These are phyloP conservation scores for Orthosia gracilis DNA, from an alignment of 2,888 invertebrate species.

Conservation along the genomic window DNA sequence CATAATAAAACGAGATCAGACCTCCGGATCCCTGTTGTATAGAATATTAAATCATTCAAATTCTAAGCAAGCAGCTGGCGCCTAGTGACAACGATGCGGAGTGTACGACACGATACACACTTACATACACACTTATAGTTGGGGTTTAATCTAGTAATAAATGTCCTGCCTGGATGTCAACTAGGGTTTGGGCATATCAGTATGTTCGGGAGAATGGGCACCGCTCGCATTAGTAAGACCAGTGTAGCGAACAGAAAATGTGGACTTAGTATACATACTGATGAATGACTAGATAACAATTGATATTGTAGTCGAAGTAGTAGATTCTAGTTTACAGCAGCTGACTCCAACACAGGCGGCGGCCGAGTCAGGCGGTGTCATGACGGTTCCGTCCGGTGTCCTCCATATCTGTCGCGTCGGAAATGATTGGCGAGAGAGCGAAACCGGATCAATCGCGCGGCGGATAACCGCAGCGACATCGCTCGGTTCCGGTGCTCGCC, in stretches of 20 bases:
- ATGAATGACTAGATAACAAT: neutral
- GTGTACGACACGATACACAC: neutral
- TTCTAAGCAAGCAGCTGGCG: neutral
- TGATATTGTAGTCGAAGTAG: neutral
- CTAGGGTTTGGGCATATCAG: slow-evolving; percentile 31
- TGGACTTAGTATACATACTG: neutral
- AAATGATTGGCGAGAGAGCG: slow-evolving; percentile 39
- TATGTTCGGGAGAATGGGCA: slow-evolving; percentile 24
- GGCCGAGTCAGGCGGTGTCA: no score
- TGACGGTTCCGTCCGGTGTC: slow-evolving; percentile 41
- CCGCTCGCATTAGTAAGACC: slow-evolving; percentile 1
- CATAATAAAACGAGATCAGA: slow-evolving; percentile 22
- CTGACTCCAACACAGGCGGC: no score
- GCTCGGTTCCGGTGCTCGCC: slow-evolving; percentile 5
- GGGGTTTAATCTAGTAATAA: slow-evolving; percentile 15
- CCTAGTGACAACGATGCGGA: neutral
- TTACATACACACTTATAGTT: neutral
- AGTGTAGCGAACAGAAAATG: slow-evolving; percentile 22
- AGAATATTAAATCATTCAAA: slow-evolving; percentile 1
- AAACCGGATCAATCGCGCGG: slow-evolving; percentile 37
- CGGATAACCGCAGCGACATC: slow-evolving; percentile 35
- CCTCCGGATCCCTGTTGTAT: neutral
- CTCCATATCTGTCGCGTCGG: slow-evolving; percentile 37
- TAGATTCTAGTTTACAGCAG: neutral
- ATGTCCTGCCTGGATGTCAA: slow-evolving; percentile 16